Evolutionary conservation across 1,140 invertebrate species (phyloP).

Genomic region (Hyposmocoma kahamanoa): DNA sequence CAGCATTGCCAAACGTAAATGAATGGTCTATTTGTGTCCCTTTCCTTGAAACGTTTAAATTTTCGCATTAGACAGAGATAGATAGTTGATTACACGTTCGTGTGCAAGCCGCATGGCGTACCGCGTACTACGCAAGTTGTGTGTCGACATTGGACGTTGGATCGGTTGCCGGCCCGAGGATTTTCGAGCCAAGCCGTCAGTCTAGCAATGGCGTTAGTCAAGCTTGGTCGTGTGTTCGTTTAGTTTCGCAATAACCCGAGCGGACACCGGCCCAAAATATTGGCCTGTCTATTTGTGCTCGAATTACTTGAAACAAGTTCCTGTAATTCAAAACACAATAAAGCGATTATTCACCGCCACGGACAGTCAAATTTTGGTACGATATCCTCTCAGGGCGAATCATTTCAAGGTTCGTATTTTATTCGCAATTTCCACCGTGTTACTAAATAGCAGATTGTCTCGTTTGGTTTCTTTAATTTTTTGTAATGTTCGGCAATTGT

Average conservation of each 20-base stretch:
- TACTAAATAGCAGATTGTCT: slow-evolving; percentile 63
- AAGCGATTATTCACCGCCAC: slow-evolving; percentile 49
- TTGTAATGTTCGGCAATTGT: slow-evolving; percentile 47
- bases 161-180: slow-evolving; percentile 62
- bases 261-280: slow-evolving; percentile 75
- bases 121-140: slow-evolving; percentile 70
- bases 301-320: slow-evolving; percentile 64
- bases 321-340: slow-evolving; percentile 52
- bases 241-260: slow-evolving; percentile 65
- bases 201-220: slow-evolving; percentile 72
- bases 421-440: slow-evolving; percentile 68
- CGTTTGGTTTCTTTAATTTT: slow-evolving; percentile 47
- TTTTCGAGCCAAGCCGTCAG: slow-evolving; percentile 50
- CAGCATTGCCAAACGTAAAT: slow-evolving; percentile 68
- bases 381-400: slow-evolving; percentile 72
- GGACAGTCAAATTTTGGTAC: slow-evolving; percentile 73
- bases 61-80: slow-evolving; percentile 38
- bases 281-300: slow-evolving; percentile 70
- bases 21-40: slow-evolving; percentile 57
- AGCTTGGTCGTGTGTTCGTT: slow-evolving; percentile 66
- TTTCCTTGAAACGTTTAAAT: slow-evolving; percentile 21
- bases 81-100: slow-evolving; percentile 17
- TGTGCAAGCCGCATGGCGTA: slow-evolving; percentile 57
- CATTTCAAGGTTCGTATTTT: slow-evolving; percentile 72
- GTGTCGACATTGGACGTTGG: slow-evolving; percentile 72